phyloP scores from a whole-genome alignment of 2,113 vertebrate species.

The Dromaius novaehollandiae region DNA sequence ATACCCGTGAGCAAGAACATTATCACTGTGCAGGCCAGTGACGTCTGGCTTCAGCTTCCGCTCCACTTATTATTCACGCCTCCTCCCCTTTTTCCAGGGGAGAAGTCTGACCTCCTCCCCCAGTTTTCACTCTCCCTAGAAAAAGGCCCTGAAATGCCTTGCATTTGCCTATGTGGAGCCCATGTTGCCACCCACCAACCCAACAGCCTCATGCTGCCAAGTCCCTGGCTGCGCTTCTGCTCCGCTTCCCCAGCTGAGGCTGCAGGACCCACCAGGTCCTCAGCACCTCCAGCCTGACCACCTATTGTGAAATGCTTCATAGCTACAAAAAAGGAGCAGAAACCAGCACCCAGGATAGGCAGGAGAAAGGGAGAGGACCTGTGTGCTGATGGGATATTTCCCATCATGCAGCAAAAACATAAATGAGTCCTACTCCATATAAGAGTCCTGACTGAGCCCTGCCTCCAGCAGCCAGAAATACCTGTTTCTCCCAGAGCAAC shows the following conservation, averaged over 20 bases:
- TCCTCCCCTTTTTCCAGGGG: not conserved
- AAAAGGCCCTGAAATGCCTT: not conserved
- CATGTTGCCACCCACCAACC: not conserved
- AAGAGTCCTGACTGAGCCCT: not conserved
- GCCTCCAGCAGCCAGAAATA: not conserved
- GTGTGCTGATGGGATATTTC: not conserved
- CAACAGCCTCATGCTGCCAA: not conserved
- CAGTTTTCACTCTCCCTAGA: not conserved
- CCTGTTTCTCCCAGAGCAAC: not conserved
- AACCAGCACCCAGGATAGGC: not conserved
- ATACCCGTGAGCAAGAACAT: not conserved
- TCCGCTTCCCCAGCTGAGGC: not conserved
- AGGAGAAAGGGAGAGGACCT: not conserved
- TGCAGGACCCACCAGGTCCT: not conserved
- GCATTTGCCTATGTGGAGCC: not conserved
- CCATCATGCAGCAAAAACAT: not conserved
- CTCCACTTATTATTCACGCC: not conserved
- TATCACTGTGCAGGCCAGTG: not conserved
- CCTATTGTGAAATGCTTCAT: not conserved
- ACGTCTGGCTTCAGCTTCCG: not conserved
- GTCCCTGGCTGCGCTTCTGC: not conserved
- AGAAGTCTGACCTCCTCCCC: not conserved
- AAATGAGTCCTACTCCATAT: not conserved
- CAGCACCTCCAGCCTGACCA: not conserved
- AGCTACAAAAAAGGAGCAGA: not conserved